Evolutionary conservation across 2,797 vertebrate species (phyloP).

Genomic region (Rhinatrema bivittatum): DNA sequence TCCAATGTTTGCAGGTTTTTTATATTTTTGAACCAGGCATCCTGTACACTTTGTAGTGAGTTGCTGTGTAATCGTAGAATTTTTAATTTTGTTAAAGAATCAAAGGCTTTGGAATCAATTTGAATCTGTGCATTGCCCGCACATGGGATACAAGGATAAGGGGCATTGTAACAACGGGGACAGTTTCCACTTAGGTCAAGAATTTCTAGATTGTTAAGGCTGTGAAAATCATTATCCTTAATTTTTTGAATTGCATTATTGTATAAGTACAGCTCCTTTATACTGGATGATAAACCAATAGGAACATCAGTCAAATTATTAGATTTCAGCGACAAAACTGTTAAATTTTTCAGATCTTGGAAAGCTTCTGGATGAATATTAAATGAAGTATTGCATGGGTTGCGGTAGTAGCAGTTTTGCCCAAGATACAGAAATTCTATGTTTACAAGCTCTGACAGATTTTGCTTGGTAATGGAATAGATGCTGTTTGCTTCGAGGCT

Average conservation of each 20-base stretch:
- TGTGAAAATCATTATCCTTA: constrained; percentile 63
- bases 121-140: constrained; percentile 51
- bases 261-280: constrained; percentile 82
- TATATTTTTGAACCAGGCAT: constrained; percentile 67
- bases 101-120: constrained; percentile 67
- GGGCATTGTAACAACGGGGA: constrained; percentile 84
- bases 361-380: constrained; percentile 69
- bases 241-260: constrained; percentile 77
- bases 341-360: constrained; percentile 61
- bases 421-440: constrained; percentile 77
- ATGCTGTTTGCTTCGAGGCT: constrained; percentile 89
- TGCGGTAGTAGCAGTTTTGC: constrained; percentile 91
- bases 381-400: constrained; percentile 83
- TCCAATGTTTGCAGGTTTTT: constrained; percentile 71
- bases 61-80: constrained; percentile 80
- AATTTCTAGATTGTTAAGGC: constrained; percentile 70
- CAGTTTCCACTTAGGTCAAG: constrained; percentile 92
- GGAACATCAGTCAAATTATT: constrained; percentile 83
- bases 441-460: constrained; percentile 67
- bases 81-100: constrained; percentile 62
- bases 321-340: constrained; percentile 77
- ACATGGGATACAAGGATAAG: constrained; percentile 80
- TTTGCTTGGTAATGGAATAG: constrained; percentile 57
- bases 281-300: constrained; percentile 57
- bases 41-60: constrained; percentile 63